Percentiles rank a stretch among this genome's conserved stretches.
phyloP scores from a whole-genome alignment of 2,113 vertebrate species.

The Pachycephala philippinensis region DNA sequence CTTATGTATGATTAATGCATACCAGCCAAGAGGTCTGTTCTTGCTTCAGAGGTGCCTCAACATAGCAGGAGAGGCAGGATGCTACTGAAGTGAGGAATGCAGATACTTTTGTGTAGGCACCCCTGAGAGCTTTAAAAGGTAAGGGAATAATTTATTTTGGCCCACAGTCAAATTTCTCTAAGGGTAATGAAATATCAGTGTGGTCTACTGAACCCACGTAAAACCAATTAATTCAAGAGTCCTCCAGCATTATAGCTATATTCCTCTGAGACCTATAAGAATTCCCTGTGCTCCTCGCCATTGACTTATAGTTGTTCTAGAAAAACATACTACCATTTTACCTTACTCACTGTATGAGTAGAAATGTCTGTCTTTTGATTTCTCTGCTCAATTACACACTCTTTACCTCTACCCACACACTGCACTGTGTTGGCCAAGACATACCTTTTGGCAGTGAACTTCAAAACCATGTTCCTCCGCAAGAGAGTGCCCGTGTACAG shows the following conservation, averaged over 20 bases:
- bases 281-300: not conserved
- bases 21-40: not conserved
- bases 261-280: not conserved
- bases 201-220: not conserved
- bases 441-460: constrained; percentile 9
- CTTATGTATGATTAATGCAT: not conserved
- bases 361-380: not conserved
- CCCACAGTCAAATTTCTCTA: not conserved
- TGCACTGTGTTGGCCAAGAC: not conserved
- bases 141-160: not conserved
- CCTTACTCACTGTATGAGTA: not conserved
- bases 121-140: not conserved
- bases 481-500: not conserved
- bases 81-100: not conserved
- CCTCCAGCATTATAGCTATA: not conserved
- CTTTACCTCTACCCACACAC: constrained; percentile 16
- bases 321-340: not conserved
- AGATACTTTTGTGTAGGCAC: not conserved
- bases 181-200: not conserved
- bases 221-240: not conserved
- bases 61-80: not conserved
- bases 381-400: not conserved
- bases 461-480: not conserved
- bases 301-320: not conserved
- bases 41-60: not conserved